Base-by-base conservation (phyloP, 2,113 vertebrate genomes). In the Tautogolabrus adspersus region DNA sequence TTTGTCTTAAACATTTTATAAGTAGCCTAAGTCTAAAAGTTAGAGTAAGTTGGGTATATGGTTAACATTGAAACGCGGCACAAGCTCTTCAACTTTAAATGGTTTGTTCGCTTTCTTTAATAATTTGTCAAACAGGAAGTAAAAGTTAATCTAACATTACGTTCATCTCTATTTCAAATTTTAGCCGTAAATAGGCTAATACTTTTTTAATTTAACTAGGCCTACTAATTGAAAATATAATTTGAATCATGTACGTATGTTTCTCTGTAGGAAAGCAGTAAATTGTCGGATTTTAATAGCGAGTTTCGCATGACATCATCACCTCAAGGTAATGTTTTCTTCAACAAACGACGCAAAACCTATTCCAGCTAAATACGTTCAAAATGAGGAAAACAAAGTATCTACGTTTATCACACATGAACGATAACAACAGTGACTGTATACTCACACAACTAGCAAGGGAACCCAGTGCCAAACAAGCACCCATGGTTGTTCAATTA, bases 361-460 rank as follows among this genome's bases (percentile, higher is more conserved):
- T 18, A 10, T 6, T 18, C 55, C 6, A 44, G 16, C 9, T 15
- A 10, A 64, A 46, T 15, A 10, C 3, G 49, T 19, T 10, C 11
- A 40, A 10, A 64, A 72, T 34, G 2, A 0, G 8, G 16, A 0
- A 21, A 62, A 56, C 37, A 7, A n/a, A 6, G 1, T 6, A 6
- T 6, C 13, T 8, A 9, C 18, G 8, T n/a, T n/a, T n/a, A 52
- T n/a, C 18, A n/a, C 15, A n/a, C 18, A 52, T 52, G 6, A n/a
- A 52, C 2, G 13, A n/a, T 21, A 0, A 16, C 1, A 12, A 26
- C 7, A 0, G 0, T 16, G 15, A 47, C 64, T 6, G 6, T 75
- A 0, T 81, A 98, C 96, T 97, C 87, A 98, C 97, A 79, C 96
- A 98, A 84, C 95, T 96, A 42, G 95, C 95, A 15, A 97, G 44